phyloP scores from a whole-genome alignment of 2,888 invertebrate genomes.

The Branchipolynoe longqiensis region DNA sequence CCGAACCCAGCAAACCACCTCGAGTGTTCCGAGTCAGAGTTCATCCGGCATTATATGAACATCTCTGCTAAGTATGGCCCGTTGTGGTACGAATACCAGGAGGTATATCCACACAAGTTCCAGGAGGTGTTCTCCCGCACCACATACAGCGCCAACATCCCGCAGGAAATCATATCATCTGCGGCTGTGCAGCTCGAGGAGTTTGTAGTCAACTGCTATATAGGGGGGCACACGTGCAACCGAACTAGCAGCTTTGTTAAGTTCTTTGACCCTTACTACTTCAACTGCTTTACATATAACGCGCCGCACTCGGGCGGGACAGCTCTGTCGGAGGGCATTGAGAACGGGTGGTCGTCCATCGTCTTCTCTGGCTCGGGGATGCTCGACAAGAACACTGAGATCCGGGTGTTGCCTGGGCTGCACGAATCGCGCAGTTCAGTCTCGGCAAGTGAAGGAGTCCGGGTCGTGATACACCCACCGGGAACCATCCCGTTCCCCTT shows the following conservation, averaged over 20 bases:
- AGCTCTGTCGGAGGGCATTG: slow-evolving; percentile 67
- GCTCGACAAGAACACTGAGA: slow-evolving; percentile 66
- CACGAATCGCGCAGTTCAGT: slow-evolving; percentile 67
- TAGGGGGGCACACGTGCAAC: slow-evolving; percentile 65
- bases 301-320: slow-evolving; percentile 56
- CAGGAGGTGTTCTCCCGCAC: slow-evolving; percentile 68
- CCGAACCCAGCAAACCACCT: slow-evolving; percentile 64
- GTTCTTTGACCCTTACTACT: slow-evolving; percentile 68
- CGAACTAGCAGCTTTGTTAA: slow-evolving; percentile 59
- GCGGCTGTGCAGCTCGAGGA: slow-evolving; percentile 67
- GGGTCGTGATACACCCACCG: slow-evolving; percentile 68
- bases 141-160: slow-evolving; percentile 66
- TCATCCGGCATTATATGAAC: slow-evolving; percentile 65
- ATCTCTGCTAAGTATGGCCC: slow-evolving; percentile 64
- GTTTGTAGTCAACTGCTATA: slow-evolving; percentile 67
- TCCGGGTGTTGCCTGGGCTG: slow-evolving; percentile 66
- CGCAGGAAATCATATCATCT: slow-evolving; percentile 60
- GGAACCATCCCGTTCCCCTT: slow-evolving; percentile 66
- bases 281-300: slow-evolving; percentile 68
- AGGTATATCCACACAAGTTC: slow-evolving; percentile 62
- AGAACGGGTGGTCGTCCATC: slow-evolving; percentile 68
- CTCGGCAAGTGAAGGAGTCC: slow-evolving; percentile 67
- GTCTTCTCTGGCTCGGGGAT: slow-evolving; percentile 66
- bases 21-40: slow-evolving; percentile 62
- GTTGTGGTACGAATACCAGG: slow-evolving; percentile 65